phyloP scores from a whole-genome alignment of 1,140 invertebrate genomes.

The Metaphire vulgaris region DNA sequence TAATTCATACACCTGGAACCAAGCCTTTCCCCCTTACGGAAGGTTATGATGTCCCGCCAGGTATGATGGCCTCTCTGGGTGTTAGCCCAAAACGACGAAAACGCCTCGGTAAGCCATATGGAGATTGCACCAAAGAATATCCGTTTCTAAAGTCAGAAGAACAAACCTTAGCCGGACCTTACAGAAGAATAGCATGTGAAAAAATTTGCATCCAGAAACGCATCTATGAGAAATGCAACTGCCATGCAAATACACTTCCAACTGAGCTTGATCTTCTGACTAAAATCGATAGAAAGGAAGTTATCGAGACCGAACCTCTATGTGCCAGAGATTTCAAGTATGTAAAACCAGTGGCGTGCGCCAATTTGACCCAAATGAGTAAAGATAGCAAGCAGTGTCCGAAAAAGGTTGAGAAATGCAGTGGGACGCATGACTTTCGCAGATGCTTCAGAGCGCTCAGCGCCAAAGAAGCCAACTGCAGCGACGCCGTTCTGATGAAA shows the following conservation, averaged over 20 bases:
- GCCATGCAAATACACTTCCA: neutral
- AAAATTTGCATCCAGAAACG: neutral
- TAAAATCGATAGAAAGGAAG: neutral
- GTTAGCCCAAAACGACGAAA: neutral
- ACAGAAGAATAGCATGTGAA: neutral
- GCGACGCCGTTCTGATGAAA: neutral
- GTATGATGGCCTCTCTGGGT: neutral
- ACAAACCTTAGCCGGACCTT: neutral
- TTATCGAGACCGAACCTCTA: neutral
- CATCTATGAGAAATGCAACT: neutral
- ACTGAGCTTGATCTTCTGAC: neutral
- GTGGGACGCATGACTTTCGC: neutral
- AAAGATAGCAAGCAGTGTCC: neutral
- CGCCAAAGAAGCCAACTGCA: neutral
- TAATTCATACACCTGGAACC: conserved; percentile 2
- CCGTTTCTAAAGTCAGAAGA: neutral
- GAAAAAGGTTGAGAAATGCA: neutral
- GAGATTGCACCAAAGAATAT: conserved; percentile 1
- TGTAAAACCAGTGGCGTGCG: neutral
- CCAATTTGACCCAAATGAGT: neutral
- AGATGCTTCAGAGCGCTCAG: neutral
- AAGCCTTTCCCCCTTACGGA: neutral
- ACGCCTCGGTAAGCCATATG: conserved; percentile 7
- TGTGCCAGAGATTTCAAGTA: neutral
- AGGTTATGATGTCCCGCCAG: conserved; percentile 13